A percentile compares a stretch with the other conserved stretches of the same genome.
phyloP scores from a whole-genome alignment of 1,140 invertebrate species.

The Adelges cooleyi region DNA sequence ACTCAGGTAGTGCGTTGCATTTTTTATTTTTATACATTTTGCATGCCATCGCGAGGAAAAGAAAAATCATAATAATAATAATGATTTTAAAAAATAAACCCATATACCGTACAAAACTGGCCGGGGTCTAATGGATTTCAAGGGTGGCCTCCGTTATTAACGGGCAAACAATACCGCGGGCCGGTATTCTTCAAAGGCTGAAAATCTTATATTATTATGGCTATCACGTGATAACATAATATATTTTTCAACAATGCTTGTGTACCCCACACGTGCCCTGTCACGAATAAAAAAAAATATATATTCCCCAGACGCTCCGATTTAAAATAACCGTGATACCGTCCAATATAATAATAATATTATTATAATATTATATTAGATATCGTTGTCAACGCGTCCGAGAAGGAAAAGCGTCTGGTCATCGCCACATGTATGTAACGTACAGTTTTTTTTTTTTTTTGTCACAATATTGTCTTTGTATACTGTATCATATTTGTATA shows the following conservation, averaged over 20 bases:
- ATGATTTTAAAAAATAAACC: no score
- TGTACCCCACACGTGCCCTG: conserved; percentile 1
- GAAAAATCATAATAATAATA: not conserved
- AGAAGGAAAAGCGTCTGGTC: no score
- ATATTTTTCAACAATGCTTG: not conserved
- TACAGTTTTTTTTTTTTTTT: no score
- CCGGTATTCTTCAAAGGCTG: conserved; percentile 25
- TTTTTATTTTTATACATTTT: conserved; percentile 8
- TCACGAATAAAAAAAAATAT: no score
- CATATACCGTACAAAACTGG: not conserved
- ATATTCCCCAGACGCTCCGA: conserved; percentile 14
- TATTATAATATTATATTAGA: no score
- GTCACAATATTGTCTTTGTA: no score
- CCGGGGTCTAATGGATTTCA: conserved; percentile 19
- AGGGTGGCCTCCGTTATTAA: conserved; percentile 26
- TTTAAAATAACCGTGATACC: no score
- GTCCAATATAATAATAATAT: no score
- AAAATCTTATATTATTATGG: no score
- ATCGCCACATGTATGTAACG: no score
- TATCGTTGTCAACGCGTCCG: no score
- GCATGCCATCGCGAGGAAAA: not conserved
- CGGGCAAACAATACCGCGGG: conserved; percentile 3
- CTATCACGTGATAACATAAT: not conserved
- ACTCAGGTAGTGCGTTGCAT: not conserved
- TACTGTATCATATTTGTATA: no score